Conservation (phyloP, 2,113 vertebrate species). For the Peromyscus californicus region DNA sequence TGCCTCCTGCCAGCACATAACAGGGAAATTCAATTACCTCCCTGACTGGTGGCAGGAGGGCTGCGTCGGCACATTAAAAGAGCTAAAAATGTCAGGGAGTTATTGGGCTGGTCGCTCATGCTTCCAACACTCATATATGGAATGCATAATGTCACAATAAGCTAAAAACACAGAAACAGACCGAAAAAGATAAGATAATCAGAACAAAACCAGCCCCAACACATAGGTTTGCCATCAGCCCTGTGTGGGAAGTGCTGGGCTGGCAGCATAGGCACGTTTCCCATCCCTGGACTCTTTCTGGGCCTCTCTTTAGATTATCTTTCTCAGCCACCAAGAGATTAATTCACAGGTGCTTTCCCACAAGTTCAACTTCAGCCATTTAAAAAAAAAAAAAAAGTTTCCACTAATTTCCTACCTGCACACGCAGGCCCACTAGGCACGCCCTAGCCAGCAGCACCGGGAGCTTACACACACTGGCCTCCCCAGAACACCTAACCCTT, state of each 20-base stretch:
- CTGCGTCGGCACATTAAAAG: conserved; percentile 83
- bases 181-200: conserved; percentile 75
- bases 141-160: conserved; percentile 79
- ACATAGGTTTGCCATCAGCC: conserved; percentile 28
- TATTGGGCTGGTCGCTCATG: conserved; percentile 80
- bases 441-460: background rate
- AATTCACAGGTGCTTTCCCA: conserved; percentile 70
- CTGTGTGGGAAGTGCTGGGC: background rate
- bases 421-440: background rate
- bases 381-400: conserved; percentile 59
- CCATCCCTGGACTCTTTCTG: background rate
- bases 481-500: conserved; percentile 74
- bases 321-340: conserved; percentile 52
- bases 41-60: conserved; percentile 83
- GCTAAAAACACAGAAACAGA: conserved; percentile 76
- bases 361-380: conserved; percentile 74
- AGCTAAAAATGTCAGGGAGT: conserved; percentile 86
- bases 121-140: conserved; percentile 83
- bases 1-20: conserved; percentile 78
- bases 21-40: conserved; percentile 83
- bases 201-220: conserved; percentile 68
- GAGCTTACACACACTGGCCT: conserved; percentile 27
- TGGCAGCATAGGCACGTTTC: background rate
- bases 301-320: background rate
- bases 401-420: conserved; percentile 35